A percentile compares a stretch with the other conserved stretches of the same genome.
Conservation (phyloP, 1,140 invertebrate species). For the Pseudomyrmex pallidus region DNA sequence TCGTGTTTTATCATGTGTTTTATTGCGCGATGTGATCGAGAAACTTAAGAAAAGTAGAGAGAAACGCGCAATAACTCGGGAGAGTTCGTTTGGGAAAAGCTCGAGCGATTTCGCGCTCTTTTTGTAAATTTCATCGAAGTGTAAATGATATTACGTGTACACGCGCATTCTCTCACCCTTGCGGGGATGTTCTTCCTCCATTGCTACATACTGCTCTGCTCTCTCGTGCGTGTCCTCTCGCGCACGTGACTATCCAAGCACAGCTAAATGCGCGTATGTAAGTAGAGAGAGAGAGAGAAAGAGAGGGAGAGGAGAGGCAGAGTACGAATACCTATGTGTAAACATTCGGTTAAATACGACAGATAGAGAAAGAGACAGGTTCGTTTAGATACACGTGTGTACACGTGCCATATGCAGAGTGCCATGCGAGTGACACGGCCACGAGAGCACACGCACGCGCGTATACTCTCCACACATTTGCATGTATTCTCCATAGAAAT, state of each 20-base stretch:
- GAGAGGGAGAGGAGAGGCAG: not conserved
- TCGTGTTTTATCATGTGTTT: conserved; percentile 5
- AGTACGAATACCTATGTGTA: conserved; percentile 58
- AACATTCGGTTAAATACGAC: conserved; percentile 66
- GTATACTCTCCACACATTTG: not conserved
- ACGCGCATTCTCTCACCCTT: not conserved
- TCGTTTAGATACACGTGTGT: conserved; percentile 27
- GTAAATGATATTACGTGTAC: conserved; percentile 54
- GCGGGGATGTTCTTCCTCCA: not conserved
- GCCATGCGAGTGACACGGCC: conserved; percentile 19
- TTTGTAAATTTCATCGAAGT: conserved; percentile 15
- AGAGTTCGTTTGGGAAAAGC: not conserved
- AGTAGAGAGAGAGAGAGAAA: not conserved
- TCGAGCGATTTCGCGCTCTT: conserved; percentile 7
- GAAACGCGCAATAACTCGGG: conserved; percentile 16
- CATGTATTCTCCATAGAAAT: not conserved
- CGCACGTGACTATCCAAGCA: conserved; percentile 17
- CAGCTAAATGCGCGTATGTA: conserved; percentile 1
- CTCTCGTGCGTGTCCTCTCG: not conserved
- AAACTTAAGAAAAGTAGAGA: conserved; percentile 8
- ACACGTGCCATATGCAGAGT: conserved; percentile 38
- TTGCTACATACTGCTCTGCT: not conserved
- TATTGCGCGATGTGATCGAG: conserved; percentile 36
- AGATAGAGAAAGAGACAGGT: conserved; percentile 38
- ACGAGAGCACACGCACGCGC: not conserved